These are phyloP conservation scores for Orycteropus afer DNA, from an alignment of 2,113 vertebrate genomes.

Conservation along the genomic window DNA sequence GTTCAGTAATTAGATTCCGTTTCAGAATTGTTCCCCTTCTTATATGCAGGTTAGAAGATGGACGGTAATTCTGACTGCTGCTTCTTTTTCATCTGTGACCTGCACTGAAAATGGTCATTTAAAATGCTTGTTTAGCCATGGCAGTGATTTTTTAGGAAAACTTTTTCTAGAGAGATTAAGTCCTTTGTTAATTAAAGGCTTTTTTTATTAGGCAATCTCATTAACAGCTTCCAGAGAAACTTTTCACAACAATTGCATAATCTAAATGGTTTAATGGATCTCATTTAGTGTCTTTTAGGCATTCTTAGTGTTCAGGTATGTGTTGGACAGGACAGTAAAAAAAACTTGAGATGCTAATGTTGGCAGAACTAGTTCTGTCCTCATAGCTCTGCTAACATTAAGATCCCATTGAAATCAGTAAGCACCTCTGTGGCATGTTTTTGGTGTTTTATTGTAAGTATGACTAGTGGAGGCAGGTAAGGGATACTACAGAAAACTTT, in stretches of 20 bases:
- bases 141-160: rapidly evolving
- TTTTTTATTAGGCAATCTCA: slow-evolving; percentile 38
- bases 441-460: neutral
- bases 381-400: neutral
- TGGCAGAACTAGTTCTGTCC: neutral
- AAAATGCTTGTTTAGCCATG: neutral
- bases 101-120: neutral
- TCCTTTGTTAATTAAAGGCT: slow-evolving; percentile 58
- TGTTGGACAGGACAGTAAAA: neutral
- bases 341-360: neutral
- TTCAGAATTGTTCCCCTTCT: slow-evolving; percentile 26
- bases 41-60: neutral
- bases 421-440: neutral
- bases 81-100: neutral
- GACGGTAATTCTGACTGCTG: neutral
- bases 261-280: neutral
- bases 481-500: neutral
- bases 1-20: slow-evolving; percentile 12
- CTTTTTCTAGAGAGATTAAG: slow-evolving; percentile 37
- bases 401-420: neutral
- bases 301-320: slow-evolving; percentile 32
- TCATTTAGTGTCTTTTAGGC: slow-evolving; percentile 3
- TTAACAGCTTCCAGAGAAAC: slow-evolving; percentile 37
- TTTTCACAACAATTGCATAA: slow-evolving; percentile 63
- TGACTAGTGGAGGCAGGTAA: neutral